Evolutionary conservation across 2,797 vertebrate species (phyloP).

Genomic region (Ctenopoma multispine): DNA sequence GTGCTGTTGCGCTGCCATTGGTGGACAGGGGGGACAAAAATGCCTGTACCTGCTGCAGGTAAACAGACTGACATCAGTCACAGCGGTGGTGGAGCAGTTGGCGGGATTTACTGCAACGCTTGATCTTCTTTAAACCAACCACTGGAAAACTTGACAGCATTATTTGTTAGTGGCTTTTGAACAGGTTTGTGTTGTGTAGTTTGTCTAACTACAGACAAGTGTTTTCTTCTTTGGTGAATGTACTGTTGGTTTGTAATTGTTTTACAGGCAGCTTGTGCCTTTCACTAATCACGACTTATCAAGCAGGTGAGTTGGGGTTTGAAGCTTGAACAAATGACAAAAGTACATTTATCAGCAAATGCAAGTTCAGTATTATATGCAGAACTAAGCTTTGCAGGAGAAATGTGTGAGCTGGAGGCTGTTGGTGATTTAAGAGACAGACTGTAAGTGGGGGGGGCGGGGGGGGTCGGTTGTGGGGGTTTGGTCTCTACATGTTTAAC

Average conservation of each 20-base stretch:
- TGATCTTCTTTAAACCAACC: slow-evolving; percentile 12
- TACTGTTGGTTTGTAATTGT: slow-evolving; percentile 6
- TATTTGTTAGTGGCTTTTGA: slow-evolving; percentile 16
- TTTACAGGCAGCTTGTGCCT: slow-evolving; percentile 1
- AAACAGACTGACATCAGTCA: slow-evolving; percentile 82
- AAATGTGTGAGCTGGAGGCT: not conserved
- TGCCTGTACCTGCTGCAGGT: slow-evolving; percentile 83
- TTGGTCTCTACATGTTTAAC: slow-evolving; percentile 62
- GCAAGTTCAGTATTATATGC: slow-evolving; percentile 8
- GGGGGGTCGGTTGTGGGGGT: slow-evolving; percentile 24
- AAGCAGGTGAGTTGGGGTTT: slow-evolving; percentile 52
- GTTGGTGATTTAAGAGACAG: not conserved
- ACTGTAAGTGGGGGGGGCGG: slow-evolving; percentile 18
- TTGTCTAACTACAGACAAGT: slow-evolving; percentile 6
- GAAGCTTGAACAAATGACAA: not conserved
- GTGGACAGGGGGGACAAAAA: slow-evolving; percentile 84
- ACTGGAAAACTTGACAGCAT: slow-evolving; percentile 25
- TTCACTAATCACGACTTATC: slow-evolving; percentile 4
- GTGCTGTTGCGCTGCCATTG: slow-evolving; percentile 80
- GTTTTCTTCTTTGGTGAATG: slow-evolving; percentile 15
- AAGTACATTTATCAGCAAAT: not conserved
- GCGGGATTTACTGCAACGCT: slow-evolving; percentile 60
- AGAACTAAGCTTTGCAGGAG: not conserved
- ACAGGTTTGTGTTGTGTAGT: slow-evolving; percentile 51
- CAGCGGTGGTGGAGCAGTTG: slow-evolving; percentile 49